Percentiles rank a stretch among this genome's conserved stretches.
Evolutionary conservation across 2,113 vertebrate genomes (phyloP).

Genomic region (Alligator sinensis): DNA sequence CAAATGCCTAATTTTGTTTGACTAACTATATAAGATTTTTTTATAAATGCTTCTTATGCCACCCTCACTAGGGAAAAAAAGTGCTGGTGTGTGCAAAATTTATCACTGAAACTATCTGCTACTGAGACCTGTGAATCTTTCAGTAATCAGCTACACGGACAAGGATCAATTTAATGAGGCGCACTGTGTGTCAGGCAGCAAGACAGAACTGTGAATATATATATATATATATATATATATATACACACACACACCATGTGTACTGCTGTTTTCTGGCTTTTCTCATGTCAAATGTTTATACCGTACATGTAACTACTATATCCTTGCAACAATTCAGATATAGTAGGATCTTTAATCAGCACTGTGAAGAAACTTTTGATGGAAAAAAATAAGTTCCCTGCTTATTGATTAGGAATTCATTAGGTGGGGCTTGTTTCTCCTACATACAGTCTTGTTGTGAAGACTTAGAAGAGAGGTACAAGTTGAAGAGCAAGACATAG

Average conservation of each 20-base stretch:
- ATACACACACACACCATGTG: too few species aligned
- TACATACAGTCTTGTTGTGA: too few species aligned
- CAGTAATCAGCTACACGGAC: not conserved
- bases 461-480: too few species aligned
- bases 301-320: not conserved
- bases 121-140: not conserved
- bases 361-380: not conserved
- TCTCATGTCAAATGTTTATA: not conserved
- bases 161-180: not conserved
- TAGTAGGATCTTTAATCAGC: not conserved
- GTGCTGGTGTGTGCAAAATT: not conserved
- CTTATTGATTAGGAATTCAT: not conserved
- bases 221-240: not conserved
- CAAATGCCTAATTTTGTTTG: not conserved
- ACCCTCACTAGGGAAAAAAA: not conserved
- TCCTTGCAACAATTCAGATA: not conserved
- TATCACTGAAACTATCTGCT: not conserved
- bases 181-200: not conserved
- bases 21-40: constrained; percentile 1
- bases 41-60: not conserved
- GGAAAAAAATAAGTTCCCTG: not conserved
- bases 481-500: too few species aligned
- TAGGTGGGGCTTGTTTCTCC: not conserved
- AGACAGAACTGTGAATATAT: not conserved
- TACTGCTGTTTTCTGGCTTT: not conserved